phyloP scores from a whole-genome alignment of 2,797 vertebrate species.

The Protonibea diacanthus region DNA sequence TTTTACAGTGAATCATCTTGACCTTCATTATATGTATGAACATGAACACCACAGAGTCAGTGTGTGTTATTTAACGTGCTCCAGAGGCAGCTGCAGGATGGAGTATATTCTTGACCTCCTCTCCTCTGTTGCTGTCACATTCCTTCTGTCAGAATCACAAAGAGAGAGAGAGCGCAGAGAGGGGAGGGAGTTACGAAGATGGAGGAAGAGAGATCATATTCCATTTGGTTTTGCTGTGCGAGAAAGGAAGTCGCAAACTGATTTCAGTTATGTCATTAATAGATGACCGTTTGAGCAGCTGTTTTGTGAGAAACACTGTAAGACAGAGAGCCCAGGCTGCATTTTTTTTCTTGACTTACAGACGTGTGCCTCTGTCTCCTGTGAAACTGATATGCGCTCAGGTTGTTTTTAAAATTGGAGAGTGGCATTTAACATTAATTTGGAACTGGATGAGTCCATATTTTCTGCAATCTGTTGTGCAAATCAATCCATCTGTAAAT shows the following conservation, averaged over 20 bases:
- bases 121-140: slow-evolving; percentile 50
- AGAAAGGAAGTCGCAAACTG: slow-evolving; percentile 44
- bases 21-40: neutral
- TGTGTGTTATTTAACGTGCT: slow-evolving; percentile 55
- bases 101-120: slow-evolving; percentile 57
- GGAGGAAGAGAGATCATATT: slow-evolving; percentile 45
- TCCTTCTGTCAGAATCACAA: slow-evolving; percentile 60
- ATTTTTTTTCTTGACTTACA: slow-evolving; percentile 16
- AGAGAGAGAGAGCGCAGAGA: slow-evolving; percentile 39
- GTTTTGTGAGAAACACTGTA: slow-evolving; percentile 17
- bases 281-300: slow-evolving; percentile 22
- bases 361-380: neutral
- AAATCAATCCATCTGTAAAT: slow-evolving; percentile 34
- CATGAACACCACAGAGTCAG: slow-evolving; percentile 29
- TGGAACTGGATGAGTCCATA: slow-evolving; percentile 21
- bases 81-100: slow-evolving; percentile 60
- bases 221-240: slow-evolving; percentile 44
- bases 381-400: neutral
- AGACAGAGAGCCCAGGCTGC: neutral
- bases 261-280: slow-evolving; percentile 37
- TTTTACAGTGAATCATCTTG: slow-evolving; percentile 66
- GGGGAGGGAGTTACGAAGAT: slow-evolving; percentile 22
- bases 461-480: slow-evolving; percentile 40
- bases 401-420: neutral
- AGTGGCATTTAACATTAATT: slow-evolving; percentile 14